Percentiles rank a stretch among this genome's conserved stretches.
Conservation (phyloP, 2,888 invertebrate species). For the Saturnia pavonia region DNA sequence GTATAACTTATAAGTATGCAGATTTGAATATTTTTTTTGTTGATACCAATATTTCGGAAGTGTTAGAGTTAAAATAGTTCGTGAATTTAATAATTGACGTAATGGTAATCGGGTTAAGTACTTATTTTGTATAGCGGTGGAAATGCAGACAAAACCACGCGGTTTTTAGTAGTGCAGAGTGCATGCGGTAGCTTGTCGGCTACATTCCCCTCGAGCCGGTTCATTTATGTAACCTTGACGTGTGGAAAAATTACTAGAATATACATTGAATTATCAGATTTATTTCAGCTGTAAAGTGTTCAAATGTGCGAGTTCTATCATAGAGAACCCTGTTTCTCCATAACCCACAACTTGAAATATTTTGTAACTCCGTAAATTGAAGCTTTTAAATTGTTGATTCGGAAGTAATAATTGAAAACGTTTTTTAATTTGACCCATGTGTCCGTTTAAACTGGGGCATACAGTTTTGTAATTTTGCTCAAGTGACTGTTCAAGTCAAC, state of each 20-base stretch:
- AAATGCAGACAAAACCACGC: constrained; percentile 54
- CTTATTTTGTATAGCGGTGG: constrained; percentile 20
- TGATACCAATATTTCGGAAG: background rate
- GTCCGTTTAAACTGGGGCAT: background rate
- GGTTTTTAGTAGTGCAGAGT: constrained; percentile 61
- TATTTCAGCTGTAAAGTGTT: background rate
- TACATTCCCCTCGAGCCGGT: constrained; percentile 60
- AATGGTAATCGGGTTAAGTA: background rate
- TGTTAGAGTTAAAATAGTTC: background rate
- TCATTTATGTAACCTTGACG: constrained; percentile 58
- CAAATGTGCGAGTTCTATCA: background rate
- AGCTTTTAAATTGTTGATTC: background rate
- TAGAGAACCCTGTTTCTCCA: background rate
- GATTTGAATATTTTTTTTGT: background rate
- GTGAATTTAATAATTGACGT: background rate
- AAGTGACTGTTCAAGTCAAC: background rate
- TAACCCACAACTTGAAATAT: background rate
- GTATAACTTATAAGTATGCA: no score
- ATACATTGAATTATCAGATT: background rate
- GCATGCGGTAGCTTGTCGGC: constrained; percentile 77
- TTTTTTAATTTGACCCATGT: background rate
- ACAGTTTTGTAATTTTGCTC: background rate
- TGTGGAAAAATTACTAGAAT: constrained; percentile 42
- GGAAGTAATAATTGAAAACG: background rate
- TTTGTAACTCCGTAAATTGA: background rate